Conservation (phyloP, 2,888 invertebrate genomes). For the Tribolium freemani region DNA sequence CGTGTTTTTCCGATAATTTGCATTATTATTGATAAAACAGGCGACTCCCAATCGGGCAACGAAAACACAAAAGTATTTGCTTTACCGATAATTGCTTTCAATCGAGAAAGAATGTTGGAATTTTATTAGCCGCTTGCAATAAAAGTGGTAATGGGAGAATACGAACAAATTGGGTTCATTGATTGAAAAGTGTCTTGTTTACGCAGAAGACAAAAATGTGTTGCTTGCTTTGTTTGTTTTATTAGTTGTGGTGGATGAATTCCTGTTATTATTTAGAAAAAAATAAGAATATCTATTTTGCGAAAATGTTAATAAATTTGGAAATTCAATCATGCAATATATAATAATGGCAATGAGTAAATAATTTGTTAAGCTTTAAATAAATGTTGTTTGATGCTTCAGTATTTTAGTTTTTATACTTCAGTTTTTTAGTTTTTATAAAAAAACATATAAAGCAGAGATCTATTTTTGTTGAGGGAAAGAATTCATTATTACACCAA, state of each 20-base stretch:
- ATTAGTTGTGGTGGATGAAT: not conserved
- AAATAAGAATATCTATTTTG: too few species aligned
- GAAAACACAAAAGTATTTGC: constrained; percentile 4
- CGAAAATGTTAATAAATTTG: too few species aligned
- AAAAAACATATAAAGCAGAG: too few species aligned
- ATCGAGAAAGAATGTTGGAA: not conserved
- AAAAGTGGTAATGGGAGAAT: not conserved
- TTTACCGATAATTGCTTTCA: constrained; percentile 3
- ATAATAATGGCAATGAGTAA: too few species aligned
- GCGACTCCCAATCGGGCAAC: not conserved
- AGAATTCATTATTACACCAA: too few species aligned
- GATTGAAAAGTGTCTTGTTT: constrained; percentile 22
- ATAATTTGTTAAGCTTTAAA: too few species aligned
- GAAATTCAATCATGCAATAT: too few species aligned
- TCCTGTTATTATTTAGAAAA: too few species aligned
- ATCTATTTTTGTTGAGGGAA: too few species aligned
- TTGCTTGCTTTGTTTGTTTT: not conserved
- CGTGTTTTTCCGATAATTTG: not conserved
- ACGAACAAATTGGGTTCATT: not conserved
- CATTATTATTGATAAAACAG: not conserved
- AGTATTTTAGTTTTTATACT: too few species aligned
- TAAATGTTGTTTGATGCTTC: too few species aligned
- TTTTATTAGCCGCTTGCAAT: constrained; percentile 1
- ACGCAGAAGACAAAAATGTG: not conserved
- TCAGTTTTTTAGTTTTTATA: too few species aligned